Evolutionary conservation across 2,113 vertebrate genomes (phyloP), one percentile per base, ranked within the genome.

Genomic region (Hydrochoerus hydrochaeris): DNA sequence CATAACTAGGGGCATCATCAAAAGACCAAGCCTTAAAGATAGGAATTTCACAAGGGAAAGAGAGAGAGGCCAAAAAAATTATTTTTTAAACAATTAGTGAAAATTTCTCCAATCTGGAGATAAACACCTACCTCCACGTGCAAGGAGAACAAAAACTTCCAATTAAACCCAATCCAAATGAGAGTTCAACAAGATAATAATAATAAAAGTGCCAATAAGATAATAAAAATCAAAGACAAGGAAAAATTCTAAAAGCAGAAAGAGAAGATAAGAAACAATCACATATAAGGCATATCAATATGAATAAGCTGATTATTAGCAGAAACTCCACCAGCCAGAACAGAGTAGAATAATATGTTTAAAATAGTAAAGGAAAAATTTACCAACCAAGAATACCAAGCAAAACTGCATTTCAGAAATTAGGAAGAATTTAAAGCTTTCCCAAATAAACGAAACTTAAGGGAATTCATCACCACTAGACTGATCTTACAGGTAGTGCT

Each of bases 181-280:
- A 30, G 7, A 63, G 3, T 24, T 63, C 26, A 52, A 7, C 7
- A 69, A 52, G 22, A 38, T 44, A 20, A 63, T 7, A 38, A 54
- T n/a, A 38, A 38, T 38, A 92, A 84, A 60, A 46, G 24, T 22
- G 6, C 35, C 7, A 16, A 60, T n/a, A n/a, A n/a, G n/a, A 54
- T n/a, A 38, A 38, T 38, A 46, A 46, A 92, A 92, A n/a, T 85
- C 69, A 85, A 85, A 92, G 82, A 38, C 35, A 77, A 85, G 85
- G 46, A 24, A 86, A 67, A 67, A 14, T 10, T 63, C 49, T 16
- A 62, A 44, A 13, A 78, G 71, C 19, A 44, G 1, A 38, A 41
- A 41, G 60, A 44, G 71, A 73, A 35, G 57, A 52, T 9, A 38
- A 35, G 73, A 13, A 57, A 28, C 57, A 22, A 57, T 54, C 12